Evolutionary conservation across 2,113 vertebrate genomes (phyloP), one percentile per base, ranked within the genome.

Genomic region (Camelus dromedarius): DNA sequence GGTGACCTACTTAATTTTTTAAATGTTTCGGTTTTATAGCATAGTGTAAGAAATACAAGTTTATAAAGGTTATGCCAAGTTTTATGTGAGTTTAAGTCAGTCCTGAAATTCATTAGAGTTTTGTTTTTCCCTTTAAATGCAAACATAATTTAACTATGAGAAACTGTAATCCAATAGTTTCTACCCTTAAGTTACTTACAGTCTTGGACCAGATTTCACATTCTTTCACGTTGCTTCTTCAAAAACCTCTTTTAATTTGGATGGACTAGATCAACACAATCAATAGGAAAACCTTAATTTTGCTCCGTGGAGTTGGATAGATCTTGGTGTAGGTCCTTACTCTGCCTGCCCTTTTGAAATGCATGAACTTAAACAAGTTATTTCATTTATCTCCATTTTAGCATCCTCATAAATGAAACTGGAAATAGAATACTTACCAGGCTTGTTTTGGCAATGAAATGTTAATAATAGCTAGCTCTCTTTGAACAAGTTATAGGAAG

Each of bases 71-170:
- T 46, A 42, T 81, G 48, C 28, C 20, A 87, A 69, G 5, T 28
- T 56, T 72, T 90, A 46, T 38, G 28, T 42, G 38, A 54, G 6
- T 24, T 73, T 67, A 52, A 66, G 6, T 75, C 7, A 50, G 28
- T 38, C 35, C 2, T 28, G 1, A 24, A 64, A 1, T 64, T 95
- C 73, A 80, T 56, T 62, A 60, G 79, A 26, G 15, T 76, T 76
- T 89, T 94, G 4, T 38, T 96, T 87, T 72, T 72, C 10, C 50
- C 48, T 76, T 72, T 75, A 70, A 84, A 89, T 89, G 66, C 77
- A 54, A 95, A 46, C 4, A 38, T 54, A 56, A n/a, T 85, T 77
- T 42, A 73, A 35, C 77, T 73, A n/a, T 54, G 1, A 28, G 28
- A 89, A 62, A 90, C 3, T 7, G 6, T 42, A 26, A 56, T 35